Evolutionary conservation across 2,113 vertebrate genomes (phyloP).

Genomic region (Aegithalos caudatus): DNA sequence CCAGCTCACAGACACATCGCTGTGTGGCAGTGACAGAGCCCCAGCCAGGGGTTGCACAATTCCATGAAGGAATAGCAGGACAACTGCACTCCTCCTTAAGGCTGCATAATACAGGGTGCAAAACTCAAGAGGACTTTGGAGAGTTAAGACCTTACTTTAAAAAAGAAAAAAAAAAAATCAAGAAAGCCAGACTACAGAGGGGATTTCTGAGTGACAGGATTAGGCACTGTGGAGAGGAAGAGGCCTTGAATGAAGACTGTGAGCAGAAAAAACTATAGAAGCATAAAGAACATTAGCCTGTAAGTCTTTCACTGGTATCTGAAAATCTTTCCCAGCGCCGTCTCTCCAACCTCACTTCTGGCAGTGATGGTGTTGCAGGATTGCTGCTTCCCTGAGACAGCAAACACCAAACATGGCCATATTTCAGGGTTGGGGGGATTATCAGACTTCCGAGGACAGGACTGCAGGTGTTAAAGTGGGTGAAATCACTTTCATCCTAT

Average conservation of each 20-base stretch:
- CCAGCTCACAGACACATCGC: neutral
- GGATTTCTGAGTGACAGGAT: neutral
- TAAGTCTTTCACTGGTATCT: neutral
- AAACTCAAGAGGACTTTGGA: neutral
- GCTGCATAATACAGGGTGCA: neutral
- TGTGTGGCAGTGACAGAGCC: neutral
- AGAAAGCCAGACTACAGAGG: neutral
- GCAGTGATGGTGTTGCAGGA: fast-evolving
- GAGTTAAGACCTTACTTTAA: neutral
- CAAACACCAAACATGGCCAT: neutral
- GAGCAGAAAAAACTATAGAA: neutral
- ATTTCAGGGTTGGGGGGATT: neutral
- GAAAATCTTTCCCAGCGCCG: neutral
- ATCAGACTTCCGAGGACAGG: neutral
- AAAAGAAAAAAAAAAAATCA: neutral
- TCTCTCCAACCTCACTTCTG: neutral
- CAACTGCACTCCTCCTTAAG: neutral
- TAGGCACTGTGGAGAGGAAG: neutral
- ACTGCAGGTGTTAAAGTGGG: neutral
- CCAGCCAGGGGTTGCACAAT: neutral
- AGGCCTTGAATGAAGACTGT: neutral
- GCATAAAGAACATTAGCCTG: neutral
- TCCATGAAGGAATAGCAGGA: neutral
- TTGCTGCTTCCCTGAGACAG: neutral
- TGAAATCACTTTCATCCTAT: neutral